These are phyloP conservation scores for Phylloscopus whistleri DNA, from an alignment of 2,113 vertebrate species.

Conservation along the genomic window DNA sequence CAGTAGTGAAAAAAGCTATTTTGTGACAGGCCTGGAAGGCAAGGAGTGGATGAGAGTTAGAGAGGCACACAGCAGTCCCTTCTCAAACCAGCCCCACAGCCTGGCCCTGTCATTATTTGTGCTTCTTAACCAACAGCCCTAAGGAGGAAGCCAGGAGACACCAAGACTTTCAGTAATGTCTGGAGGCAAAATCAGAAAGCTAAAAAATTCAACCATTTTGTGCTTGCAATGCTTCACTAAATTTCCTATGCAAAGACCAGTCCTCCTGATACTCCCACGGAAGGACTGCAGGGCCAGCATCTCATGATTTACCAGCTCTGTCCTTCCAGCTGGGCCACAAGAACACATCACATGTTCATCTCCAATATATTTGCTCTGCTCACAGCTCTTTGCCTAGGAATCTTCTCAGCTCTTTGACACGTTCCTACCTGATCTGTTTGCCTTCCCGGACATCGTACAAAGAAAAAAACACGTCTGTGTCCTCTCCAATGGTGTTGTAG, in stretches of 20 bases:
- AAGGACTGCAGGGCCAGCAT: background rate
- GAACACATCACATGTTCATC: background rate
- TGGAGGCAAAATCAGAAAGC: background rate
- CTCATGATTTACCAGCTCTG: background rate
- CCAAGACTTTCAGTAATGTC: background rate
- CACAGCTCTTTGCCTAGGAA: background rate
- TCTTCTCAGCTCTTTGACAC: background rate
- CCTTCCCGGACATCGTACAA: constrained; percentile 92
- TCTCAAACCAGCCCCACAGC: background rate
- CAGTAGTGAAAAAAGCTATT: background rate
- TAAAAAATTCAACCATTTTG: background rate
- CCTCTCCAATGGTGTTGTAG: constrained; percentile 96
- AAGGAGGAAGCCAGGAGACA: background rate
- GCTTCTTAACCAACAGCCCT: background rate
- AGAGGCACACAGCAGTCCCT: background rate
- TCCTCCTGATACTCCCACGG: background rate
- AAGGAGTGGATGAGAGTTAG: background rate
- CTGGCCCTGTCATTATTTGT: background rate
- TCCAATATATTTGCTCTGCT: background rate
- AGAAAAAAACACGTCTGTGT: constrained; percentile 92
- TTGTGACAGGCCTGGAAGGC: background rate
- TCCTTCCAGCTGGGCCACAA: background rate
- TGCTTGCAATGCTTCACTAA: background rate
- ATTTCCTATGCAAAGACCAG: background rate
- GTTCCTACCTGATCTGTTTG: constrained; percentile 91